phyloP scores from a whole-genome alignment of 2,113 vertebrate species.

The Istiophorus platypterus region DNA sequence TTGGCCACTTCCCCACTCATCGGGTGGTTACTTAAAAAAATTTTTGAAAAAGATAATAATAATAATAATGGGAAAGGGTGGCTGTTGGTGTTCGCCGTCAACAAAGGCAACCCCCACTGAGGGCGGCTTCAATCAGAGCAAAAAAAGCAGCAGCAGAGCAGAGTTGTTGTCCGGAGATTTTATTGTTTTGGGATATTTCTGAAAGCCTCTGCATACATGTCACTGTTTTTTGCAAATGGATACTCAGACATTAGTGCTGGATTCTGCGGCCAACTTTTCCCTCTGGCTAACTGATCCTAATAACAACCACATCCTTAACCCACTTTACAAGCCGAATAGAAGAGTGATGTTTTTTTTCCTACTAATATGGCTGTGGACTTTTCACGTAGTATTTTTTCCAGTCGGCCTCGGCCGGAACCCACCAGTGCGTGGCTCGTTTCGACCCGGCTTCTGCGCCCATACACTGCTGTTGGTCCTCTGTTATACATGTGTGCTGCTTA shows the following conservation, averaged over 20 bases:
- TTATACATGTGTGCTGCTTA: background rate
- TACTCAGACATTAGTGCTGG: background rate
- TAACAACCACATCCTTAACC: background rate
- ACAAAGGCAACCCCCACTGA: background rate
- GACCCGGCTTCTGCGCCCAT: background rate
- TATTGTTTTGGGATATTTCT: conserved; percentile 3
- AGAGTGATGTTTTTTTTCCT: background rate
- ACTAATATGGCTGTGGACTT: conserved; percentile 14
- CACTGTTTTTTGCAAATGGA: background rate
- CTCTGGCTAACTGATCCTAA: background rate
- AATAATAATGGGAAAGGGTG: background rate
- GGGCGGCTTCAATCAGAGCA: background rate
- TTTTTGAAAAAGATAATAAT: no score
- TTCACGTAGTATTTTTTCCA: background rate
- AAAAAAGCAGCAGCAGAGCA: background rate
- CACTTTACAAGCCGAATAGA: background rate
- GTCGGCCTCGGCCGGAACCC: background rate
- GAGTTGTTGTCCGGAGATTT: no score
- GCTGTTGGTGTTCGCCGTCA: background rate
- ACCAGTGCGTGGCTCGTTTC: background rate
- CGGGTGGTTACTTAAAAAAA: conserved; percentile 5
- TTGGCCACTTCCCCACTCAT: background rate
- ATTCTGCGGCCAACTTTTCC: background rate
- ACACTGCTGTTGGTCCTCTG: background rate
- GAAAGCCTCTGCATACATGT: background rate